phyloP scores from a whole-genome alignment of 2,888 invertebrate species.

The Aspidiotus destructor region DNA sequence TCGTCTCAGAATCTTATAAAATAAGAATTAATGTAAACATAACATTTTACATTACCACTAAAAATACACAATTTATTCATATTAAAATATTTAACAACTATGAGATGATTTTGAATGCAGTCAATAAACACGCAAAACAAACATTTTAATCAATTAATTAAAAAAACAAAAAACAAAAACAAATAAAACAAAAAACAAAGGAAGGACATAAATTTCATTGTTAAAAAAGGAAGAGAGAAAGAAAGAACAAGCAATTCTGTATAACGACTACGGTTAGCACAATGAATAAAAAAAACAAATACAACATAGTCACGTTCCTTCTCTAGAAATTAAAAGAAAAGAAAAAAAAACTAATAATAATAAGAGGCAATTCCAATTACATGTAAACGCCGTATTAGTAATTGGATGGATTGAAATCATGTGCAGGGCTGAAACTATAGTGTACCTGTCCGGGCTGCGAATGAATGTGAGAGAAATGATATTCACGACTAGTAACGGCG shows the following conservation, averaged over 20 bases:
- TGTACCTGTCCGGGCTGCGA: slow-evolving; percentile 74
- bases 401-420: slow-evolving; percentile 37
- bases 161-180: slow-evolving; percentile 23
- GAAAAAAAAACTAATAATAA: slow-evolving; percentile 8
- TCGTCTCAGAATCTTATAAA: not conserved
- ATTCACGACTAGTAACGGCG: slow-evolving; percentile 52
- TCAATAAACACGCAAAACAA: slow-evolving; percentile 9
- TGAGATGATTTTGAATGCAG: slow-evolving; percentile 1
- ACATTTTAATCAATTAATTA: slow-evolving; percentile 17
- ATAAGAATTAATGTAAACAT: no score
- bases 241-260: slow-evolving; percentile 8
- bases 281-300: slow-evolving; percentile 20
- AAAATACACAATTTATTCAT: no score
- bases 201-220: slow-evolving; percentile 16
- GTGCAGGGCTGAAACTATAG: slow-evolving; percentile 42
- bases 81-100: not conserved
- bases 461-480: slow-evolving; percentile 88
- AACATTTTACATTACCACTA: no score
- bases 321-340: not conserved
- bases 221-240: slow-evolving; percentile 10
- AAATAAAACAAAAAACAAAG: slow-evolving; percentile 11
- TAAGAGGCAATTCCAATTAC: slow-evolving; percentile 22
- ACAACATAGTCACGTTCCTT: slow-evolving; percentile 15
- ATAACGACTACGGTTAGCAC: slow-evolving; percentile 25
- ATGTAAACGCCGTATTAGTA: slow-evolving; percentile 36